phyloP scores from a whole-genome alignment of 1,140 invertebrate genomes.

The Acromyrmex heyeri region DNA sequence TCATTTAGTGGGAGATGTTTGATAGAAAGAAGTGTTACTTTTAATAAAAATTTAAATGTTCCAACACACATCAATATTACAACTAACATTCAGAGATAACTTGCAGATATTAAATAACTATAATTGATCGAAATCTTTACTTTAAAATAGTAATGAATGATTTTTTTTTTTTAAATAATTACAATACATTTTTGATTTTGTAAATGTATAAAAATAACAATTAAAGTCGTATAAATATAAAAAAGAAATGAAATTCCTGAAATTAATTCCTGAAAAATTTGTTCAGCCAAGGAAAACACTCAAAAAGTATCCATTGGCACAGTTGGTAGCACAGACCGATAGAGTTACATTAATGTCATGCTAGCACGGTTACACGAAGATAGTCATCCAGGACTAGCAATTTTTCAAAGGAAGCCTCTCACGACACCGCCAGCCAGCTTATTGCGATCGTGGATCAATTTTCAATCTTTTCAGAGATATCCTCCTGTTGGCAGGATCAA shows the following conservation, averaged over 20 bases:
- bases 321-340: slow-evolving; percentile 30
- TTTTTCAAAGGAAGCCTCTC: slow-evolving; percentile 60
- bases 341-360: slow-evolving; percentile 56
- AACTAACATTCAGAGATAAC: not conserved
- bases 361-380: slow-evolving; percentile 28
- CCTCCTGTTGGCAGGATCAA: slow-evolving; percentile 50
- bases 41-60: slow-evolving; percentile 14
- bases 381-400: slow-evolving; percentile 56
- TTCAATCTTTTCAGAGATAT: slow-evolving; percentile 60
- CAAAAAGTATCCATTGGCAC: slow-evolving; percentile 37
- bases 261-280: not conserved
- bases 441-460: slow-evolving; percentile 62
- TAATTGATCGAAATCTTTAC: not conserved
- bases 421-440: slow-evolving; percentile 54
- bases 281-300: not conserved
- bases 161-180: not conserved
- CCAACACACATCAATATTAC: not conserved
- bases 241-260: not conserved
- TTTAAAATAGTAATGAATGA: not conserved
- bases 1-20: slow-evolving; percentile 25
- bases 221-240: not conserved
- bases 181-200: not conserved
- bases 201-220: not conserved
- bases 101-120: not conserved
- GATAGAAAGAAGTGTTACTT: not conserved